phyloP scores from a whole-genome alignment of 2,797 vertebrate species.

The Sebastes kiyomatsui region DNA sequence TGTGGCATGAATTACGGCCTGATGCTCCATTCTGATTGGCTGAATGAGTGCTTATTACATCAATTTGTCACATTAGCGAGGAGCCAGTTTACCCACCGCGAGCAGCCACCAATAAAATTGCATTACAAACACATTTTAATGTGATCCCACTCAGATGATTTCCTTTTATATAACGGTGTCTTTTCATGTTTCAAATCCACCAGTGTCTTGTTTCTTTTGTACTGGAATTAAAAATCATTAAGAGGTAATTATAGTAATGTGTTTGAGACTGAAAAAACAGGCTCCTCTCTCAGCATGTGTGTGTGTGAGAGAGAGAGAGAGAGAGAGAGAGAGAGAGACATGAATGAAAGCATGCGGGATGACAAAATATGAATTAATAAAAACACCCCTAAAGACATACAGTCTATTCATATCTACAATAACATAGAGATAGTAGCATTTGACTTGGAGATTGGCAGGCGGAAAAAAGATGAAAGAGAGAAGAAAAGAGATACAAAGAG shows the following conservation, averaged over 20 bases:
- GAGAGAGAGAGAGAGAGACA: background rate
- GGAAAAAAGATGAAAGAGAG: conserved; percentile 34
- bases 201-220: conserved; percentile 62
- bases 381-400: conserved; percentile 41
- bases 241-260: conserved; percentile 69
- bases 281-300: background rate
- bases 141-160: conserved; percentile 48
- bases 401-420: conserved; percentile 45
- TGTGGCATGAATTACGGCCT: conserved; percentile 6
- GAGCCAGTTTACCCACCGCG: conserved; percentile 19
- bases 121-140: conserved; percentile 53
- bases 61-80: conserved; percentile 44
- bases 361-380: conserved; percentile 57
- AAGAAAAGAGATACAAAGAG: conserved; percentile 3
- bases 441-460: conserved; percentile 52
- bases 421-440: conserved; percentile 37
- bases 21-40: conserved; percentile 9
- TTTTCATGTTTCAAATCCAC: conserved; percentile 58
- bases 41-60: conserved; percentile 33
- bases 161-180: conserved; percentile 41
- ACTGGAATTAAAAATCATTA: conserved; percentile 73
- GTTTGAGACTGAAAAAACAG: conserved; percentile 55
- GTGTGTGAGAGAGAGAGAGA: background rate
- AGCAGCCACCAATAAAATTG: conserved; percentile 35
- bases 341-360: conserved; percentile 49